Percentiles rank a stretch among this genome's conserved stretches.
Conservation (phyloP, 2,888 invertebrate genomes). For the Shargacucullia verbasci region DNA sequence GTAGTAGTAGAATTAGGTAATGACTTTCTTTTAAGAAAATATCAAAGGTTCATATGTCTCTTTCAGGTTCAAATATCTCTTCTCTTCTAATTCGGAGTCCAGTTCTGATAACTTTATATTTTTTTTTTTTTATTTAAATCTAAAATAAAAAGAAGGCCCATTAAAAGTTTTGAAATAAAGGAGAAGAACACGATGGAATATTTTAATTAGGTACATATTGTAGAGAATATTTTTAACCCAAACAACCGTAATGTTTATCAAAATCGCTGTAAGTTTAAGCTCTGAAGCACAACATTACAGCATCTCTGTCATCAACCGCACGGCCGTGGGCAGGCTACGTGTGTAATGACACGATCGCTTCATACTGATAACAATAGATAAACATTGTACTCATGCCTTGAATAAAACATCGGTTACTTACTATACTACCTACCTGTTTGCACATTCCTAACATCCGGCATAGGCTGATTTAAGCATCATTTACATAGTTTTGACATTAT, state of each 20-base stretch:
- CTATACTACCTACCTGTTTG: slow-evolving; percentile 42
- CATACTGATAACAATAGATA: slow-evolving; percentile 82
- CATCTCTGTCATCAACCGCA: slow-evolving; percentile 76
- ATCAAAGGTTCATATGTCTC: no score
- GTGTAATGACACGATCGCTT: slow-evolving; percentile 82
- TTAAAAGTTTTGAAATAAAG: no score
- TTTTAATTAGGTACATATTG: no score
- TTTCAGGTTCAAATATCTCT: no score
- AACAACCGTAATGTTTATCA: background rate
- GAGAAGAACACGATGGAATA: no score
- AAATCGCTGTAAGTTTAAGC: slow-evolving; percentile 50
- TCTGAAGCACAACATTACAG: slow-evolving; percentile 53
- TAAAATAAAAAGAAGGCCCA: no score
- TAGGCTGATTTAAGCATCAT: slow-evolving; percentile 36
- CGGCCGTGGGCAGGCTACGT: slow-evolving; percentile 79
- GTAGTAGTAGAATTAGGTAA: no score
- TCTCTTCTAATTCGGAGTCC: no score
- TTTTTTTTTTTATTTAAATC: no score
- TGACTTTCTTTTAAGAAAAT: no score
- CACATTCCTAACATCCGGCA: slow-evolving; percentile 41
- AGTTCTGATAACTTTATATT: no score
- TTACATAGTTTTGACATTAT: slow-evolving; percentile 47
- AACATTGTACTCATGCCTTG: slow-evolving; percentile 73
- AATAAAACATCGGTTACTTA: slow-evolving; percentile 71
- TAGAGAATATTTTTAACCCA: no score